phyloP scores from a whole-genome alignment of 2,888 invertebrate genomes.

The Bibio marci region DNA sequence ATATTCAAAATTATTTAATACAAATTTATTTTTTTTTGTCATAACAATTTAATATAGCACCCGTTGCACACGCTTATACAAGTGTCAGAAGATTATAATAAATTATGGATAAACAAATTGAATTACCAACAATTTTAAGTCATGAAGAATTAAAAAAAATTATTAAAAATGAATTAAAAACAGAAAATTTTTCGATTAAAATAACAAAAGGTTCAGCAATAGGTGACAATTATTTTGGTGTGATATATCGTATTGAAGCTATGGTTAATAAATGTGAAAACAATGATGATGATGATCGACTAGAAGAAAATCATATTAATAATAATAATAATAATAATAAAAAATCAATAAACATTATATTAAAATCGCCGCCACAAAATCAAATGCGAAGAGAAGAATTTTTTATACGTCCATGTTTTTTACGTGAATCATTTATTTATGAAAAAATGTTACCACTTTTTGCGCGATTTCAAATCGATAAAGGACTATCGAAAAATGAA shows the following conservation, averaged over 20 bases:
- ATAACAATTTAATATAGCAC: no score
- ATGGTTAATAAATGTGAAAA: not conserved
- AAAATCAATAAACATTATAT: not conserved
- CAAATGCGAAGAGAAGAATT: conserved; percentile 19
- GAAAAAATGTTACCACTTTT: conserved; percentile 10
- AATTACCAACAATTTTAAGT: no score
- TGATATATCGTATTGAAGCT: conserved; percentile 17
- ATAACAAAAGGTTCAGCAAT: conserved; percentile 17
- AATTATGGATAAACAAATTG: no score
- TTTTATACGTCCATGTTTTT: conserved; percentile 19
- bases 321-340: not conserved
- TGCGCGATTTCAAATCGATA: no score
- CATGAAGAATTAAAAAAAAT: conserved; percentile 13
- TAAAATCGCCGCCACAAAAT: conserved; percentile 23
- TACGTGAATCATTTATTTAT: conserved; percentile 20
- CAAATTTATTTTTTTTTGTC: no score
- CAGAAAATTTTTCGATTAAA: conserved; percentile 10
- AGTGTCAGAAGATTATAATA: no score
- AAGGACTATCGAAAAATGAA: conserved; percentile 2
- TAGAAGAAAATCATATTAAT: not conserved
- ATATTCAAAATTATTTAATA: no score
- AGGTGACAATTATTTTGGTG: conserved; percentile 23
- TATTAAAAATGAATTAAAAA: conserved; percentile 11
- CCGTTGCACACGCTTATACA: no score
- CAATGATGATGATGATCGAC: no score